Conservation (phyloP, 2,113 vertebrate genomes). For the Scalopus aquaticus region DNA sequence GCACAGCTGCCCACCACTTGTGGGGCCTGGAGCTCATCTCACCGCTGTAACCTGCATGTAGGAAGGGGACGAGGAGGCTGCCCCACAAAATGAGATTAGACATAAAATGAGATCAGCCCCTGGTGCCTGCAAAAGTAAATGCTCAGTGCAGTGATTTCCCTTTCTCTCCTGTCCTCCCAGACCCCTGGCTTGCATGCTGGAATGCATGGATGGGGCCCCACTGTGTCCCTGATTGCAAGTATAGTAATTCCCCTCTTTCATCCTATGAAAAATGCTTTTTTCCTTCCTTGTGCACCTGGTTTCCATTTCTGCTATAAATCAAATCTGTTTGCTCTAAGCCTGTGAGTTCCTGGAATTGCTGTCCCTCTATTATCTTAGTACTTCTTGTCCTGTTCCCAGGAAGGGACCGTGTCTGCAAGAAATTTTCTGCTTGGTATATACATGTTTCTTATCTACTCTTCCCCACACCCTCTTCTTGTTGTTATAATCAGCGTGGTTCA, state of each 20-base stretch:
- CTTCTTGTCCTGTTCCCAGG: conserved; percentile 7
- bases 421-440: background rate
- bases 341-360: background rate
- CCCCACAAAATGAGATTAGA: background rate
- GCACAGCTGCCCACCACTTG: background rate
- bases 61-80: background rate
- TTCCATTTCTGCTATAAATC: background rate
- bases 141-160: too few relatives aligned
- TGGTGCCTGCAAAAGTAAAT: background rate
- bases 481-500: background rate
- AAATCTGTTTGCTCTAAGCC: conserved; percentile 8
- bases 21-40: background rate
- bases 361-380: background rate
- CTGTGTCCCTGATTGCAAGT: background rate
- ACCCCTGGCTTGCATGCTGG: background rate
- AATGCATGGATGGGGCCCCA: background rate
- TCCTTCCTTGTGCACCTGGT: background rate
- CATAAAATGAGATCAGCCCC: background rate
- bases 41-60: background rate
- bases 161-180: background rate
- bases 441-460: background rate
- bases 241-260: background rate
- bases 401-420: background rate
- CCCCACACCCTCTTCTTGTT: rapidly evolving
- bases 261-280: conserved; percentile 23